Conservation (phyloP, 2,797 vertebrate species). For the Denticeps clupeoides region DNA sequence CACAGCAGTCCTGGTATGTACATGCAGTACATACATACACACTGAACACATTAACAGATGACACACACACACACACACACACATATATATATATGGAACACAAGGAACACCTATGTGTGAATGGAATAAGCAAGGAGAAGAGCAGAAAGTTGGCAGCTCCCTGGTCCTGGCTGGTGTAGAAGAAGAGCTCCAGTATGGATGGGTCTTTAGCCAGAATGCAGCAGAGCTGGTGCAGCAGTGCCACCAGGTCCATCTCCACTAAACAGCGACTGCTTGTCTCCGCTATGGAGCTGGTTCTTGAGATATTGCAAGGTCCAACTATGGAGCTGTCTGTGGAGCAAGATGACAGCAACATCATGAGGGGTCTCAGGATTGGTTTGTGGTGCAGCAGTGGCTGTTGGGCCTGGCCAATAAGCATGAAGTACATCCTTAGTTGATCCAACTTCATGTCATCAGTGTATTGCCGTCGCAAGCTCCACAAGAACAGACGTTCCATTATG, state of each 20-base stretch:
- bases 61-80: neutral
- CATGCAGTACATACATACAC: neutral
- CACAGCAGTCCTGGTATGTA: too few species aligned
- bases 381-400: conserved; percentile 88
- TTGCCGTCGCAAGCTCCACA: conserved; percentile 85
- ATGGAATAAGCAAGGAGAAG: conserved; percentile 90
- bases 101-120: conserved; percentile 66
- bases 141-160: conserved; percentile 92
- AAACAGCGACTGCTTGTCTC: conserved; percentile 52
- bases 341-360: conserved; percentile 87
- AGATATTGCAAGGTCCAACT: conserved; percentile 47
- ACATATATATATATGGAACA: too few species aligned
- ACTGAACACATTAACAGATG: neutral
- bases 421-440: conserved; percentile 88
- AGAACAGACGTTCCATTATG: conserved; percentile 90
- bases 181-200: conserved; percentile 87
- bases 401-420: conserved; percentile 79
- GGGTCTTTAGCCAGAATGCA: conserved; percentile 82
- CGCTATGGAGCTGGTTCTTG: conserved; percentile 60
- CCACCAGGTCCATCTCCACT: conserved; percentile 79
- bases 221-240: conserved; percentile 79
- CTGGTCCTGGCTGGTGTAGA: conserved; percentile 88
- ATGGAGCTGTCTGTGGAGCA: conserved; percentile 46
- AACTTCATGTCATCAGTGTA: conserved; percentile 92
- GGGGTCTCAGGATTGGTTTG: conserved; percentile 81